Conservation (phyloP, 1,140 invertebrate species). For the Gonatopus flavifemur region DNA sequence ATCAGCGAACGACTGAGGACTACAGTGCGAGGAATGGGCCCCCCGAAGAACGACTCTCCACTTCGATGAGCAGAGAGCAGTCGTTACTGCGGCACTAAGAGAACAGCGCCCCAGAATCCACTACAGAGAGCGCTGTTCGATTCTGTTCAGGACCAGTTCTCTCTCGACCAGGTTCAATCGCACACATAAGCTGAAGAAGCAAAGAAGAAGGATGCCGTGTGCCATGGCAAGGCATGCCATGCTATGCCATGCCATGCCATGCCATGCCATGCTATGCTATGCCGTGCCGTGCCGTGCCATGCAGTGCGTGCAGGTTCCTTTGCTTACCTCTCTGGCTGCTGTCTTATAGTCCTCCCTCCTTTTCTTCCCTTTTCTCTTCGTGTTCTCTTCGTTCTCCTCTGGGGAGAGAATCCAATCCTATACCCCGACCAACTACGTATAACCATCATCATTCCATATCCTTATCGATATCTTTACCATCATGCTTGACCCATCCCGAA, state of each 20-base stretch:
- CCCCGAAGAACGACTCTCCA: constrained; percentile 36
- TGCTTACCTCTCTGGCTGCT: constrained; percentile 5
- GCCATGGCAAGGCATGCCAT: no score
- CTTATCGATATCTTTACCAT: no score
- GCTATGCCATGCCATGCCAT: no score
- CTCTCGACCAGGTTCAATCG: constrained; percentile 42
- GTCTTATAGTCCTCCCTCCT: constrained; percentile 22
- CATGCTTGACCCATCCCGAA: no score
- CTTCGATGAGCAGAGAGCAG: no score
- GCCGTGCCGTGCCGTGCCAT: no score
- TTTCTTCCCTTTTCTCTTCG: constrained; percentile 25
- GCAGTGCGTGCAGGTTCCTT: no score
- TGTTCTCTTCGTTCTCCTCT: constrained; percentile 5
- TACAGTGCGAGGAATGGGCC: constrained; percentile 31
- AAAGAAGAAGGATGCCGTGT: constrained; percentile 40
- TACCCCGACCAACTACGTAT: no score
- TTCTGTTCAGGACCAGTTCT: constrained; percentile 48
- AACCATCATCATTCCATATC: no score
- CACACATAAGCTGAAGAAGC: constrained; percentile 27
- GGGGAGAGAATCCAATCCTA: no score
- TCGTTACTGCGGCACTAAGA: constrained; percentile 16
- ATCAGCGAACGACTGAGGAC: constrained; percentile 52
- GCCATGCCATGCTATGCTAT: no score
- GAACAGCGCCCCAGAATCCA: constrained; percentile 17
- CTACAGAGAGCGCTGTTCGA: constrained; percentile 35